Evolutionary conservation across 2,888 invertebrate species (phyloP).

Genomic region (Crematogaster levior): DNA sequence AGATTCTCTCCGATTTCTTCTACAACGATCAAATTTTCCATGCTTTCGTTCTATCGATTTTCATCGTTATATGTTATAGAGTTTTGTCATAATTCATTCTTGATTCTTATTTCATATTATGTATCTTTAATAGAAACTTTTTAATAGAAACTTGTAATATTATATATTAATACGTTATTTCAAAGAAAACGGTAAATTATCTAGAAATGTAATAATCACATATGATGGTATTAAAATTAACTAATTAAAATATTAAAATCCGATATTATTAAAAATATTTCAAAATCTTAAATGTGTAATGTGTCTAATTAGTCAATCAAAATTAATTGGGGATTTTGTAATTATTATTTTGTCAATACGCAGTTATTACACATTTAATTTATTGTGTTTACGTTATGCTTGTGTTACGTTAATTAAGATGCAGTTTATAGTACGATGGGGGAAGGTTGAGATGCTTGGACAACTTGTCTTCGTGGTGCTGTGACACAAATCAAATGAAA

Average conservation of each 20-base stretch:
- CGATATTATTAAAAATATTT: not conserved
- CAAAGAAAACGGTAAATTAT: not conserved
- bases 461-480: constrained; percentile 32
- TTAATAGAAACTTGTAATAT: not conserved
- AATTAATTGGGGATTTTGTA: not conserved
- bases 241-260: not conserved
- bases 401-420: constrained; percentile 26
- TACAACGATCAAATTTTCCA: not conserved
- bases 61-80: not conserved
- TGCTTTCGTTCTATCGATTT: not conserved
- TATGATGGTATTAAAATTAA: not conserved
- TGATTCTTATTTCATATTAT: not conserved
- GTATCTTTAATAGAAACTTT: not conserved
- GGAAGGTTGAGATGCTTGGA: not conserved
- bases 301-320: not conserved
- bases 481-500: constrained; percentile 46
- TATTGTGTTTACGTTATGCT: constrained; percentile 2
- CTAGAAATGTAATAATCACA: not conserved
- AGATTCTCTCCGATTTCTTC: not conserved
- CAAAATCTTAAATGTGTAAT: not conserved
- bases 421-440: not conserved
- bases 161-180: not conserved
- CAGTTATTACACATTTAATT: not conserved
- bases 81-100: not conserved
- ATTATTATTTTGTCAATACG: not conserved